Base-by-base conservation (phyloP, 1,140 invertebrate species). In the Epicauta chinensis region DNA sequence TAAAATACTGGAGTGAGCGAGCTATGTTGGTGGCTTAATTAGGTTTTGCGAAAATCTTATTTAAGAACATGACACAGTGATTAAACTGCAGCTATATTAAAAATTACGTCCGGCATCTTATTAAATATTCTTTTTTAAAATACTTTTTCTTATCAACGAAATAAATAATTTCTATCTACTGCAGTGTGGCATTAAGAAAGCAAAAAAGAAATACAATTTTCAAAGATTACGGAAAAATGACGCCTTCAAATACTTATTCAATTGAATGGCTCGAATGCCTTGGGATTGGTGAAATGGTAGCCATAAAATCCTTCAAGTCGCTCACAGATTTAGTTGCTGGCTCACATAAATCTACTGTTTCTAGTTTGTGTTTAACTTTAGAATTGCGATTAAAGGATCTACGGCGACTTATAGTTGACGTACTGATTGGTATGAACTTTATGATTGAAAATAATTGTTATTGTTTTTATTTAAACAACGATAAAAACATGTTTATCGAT, bases 351-450 rank as follows among this genome's bases (percentile, higher is more conserved):
- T 47, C 45, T 47, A 47, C 45, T 47, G 45, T 47, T 47, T 36
- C 45, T 47, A 47, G 45, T 47, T 47, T 47, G 45, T 47, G 45
- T 47, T 47, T 47, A 47, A 47, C 45, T 47, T 47, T 47, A 47
- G 45, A 47, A 47, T 43, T 47, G 45, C 34, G 45, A 47, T 47
- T 47, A 47, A 38, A 37, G 45, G 45, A 47, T 47, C 37, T 16
- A 11, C 12, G 9, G 5, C 32, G 45, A 38, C 45, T 47, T 47
- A 37, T 23, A 15, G 38, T 23, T 47, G 45, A 12, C 45, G 30
- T 34, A 38, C 45, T 47, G 45, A 47, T 47, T 47, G 45, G 37
- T 47, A 37, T 16, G 15, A 23, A 15, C 16, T 47, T 47, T 47
- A 38, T 38, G 38, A 34, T 37, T 37, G 14, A 12, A n/a, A 43